phyloP scores from a whole-genome alignment of 2,113 vertebrate genomes.

The Zosterops japonicus region DNA sequence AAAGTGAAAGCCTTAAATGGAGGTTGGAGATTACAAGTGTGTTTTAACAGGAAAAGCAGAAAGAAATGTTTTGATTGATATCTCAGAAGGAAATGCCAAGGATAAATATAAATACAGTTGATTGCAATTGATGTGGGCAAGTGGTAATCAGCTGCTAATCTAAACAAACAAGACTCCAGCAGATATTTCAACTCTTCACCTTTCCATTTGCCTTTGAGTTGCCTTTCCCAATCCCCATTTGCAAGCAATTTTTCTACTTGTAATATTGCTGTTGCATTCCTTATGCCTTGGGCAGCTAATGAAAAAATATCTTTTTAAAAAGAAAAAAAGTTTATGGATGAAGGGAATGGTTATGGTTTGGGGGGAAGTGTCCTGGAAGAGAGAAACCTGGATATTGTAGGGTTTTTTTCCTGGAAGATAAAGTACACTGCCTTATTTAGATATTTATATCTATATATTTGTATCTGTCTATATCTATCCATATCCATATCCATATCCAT shows the following conservation, averaged over 20 bases:
- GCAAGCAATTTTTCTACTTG: neutral
- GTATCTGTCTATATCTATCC: too few relatives aligned
- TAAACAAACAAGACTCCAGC: constrained; percentile 63
- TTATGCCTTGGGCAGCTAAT: neutral
- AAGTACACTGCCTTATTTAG: neutral
- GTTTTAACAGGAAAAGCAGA: neutral
- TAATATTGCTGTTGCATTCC: neutral
- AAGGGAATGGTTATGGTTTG: neutral
- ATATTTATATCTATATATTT: too few relatives aligned
- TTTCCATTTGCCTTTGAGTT: constrained; percentile 54
- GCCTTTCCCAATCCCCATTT: constrained; percentile 23
- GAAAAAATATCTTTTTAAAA: neutral
- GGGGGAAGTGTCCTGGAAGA: too few relatives aligned
- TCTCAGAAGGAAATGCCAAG: constrained; percentile 50
- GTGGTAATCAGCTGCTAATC: constrained; percentile 59
- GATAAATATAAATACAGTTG: constrained; percentile 63
- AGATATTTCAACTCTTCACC: constrained; percentile 61
- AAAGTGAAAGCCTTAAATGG: neutral
- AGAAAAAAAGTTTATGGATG: neutral
- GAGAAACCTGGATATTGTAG: neutral
- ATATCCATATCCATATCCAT: too few relatives aligned
- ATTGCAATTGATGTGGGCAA: constrained; percentile 63
- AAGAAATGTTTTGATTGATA: constrained; percentile 48
- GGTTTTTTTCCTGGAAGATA: neutral
- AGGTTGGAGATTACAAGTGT: neutral